Base-by-base conservation (phyloP, 2,113 vertebrate species). In the Mesocricetus auratus region DNA sequence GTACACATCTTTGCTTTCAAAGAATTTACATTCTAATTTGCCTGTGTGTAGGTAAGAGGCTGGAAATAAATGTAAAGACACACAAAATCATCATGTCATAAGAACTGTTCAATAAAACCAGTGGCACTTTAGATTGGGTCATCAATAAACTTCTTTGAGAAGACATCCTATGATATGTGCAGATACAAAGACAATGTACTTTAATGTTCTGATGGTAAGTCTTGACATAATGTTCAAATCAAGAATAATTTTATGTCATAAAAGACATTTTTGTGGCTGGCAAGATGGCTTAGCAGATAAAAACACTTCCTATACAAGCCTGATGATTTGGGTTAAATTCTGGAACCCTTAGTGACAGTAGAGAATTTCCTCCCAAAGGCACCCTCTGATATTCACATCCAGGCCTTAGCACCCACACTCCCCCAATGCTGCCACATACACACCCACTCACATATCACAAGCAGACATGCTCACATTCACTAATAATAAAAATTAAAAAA, bases 61-160 rank as follows among this genome's bases (percentile, higher is more conserved):
- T 95, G 21, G 24, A 95, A 90, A 86, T 17, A 89, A 86, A 66
- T 50, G 62, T 58, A 89, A 94, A 78, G 26, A 73, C 31, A 68
- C 12, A 53, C 62, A 42, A 94, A 83, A 92, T 86, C 36, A 83
- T 83, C 9, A 78, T 7, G 33, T 22, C 47, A n/a, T 69, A 85
- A 73, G 13, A 91, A 47, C 47, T 56, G 26, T 64, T 79, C 78
- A 94, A 87, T 85, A 94, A 86, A 86, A 88, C 12, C 75, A 77
- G n/a, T 69, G 79, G 31, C 6, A 86, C 22, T 89, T 86, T 89
- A 79, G 22, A 79, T 10, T 78, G 36, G 11, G 3, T 62, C 39
- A 36, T 87, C 13, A 33, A 47, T 58, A 87, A 93, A 53, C 19
- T 39, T 94, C 36, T 71, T 45, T 90, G 21, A 93, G 74, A 53